Percentiles rank a stretch among this genome's conserved stretches.
phyloP scores from a whole-genome alignment of 2,888 invertebrate species.

The Plebejus melissa region DNA sequence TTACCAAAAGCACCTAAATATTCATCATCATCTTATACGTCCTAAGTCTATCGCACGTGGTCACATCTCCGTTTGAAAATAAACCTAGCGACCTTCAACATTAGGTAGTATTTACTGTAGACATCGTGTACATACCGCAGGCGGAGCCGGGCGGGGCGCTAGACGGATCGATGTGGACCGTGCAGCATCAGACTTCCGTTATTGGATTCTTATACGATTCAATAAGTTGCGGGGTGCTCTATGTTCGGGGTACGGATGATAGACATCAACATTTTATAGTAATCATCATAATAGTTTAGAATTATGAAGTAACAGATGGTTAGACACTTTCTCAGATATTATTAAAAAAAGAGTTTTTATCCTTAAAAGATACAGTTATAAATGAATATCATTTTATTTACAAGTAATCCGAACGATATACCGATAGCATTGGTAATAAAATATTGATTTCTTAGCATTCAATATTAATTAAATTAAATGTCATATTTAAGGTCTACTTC shows the following conservation, averaged over 20 bases:
- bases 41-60: neutral
- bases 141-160: slow-evolving; percentile 17
- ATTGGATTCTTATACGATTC: slow-evolving; percentile 6
- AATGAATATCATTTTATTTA: too few relatives aligned
- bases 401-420: too few relatives aligned
- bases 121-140: neutral
- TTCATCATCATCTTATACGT: neutral
- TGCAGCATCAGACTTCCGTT: neutral
- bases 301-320: neutral
- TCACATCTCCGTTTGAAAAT: neutral
- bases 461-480: neutral
- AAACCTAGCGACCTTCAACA: neutral
- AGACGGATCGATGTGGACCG: slow-evolving; percentile 10
- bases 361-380: too few relatives aligned
- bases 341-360: too few relatives aligned
- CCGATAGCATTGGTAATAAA: neutral
- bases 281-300: neutral
- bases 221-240: neutral
- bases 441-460: neutral
- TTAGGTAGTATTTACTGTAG: neutral
- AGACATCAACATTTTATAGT: neutral
- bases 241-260: too few relatives aligned
- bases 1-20: neutral
- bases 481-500: neutral
- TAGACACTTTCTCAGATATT: neutral